phyloP scores from a whole-genome alignment of 2,113 vertebrate species.

The Salvelinus alpinus region DNA sequence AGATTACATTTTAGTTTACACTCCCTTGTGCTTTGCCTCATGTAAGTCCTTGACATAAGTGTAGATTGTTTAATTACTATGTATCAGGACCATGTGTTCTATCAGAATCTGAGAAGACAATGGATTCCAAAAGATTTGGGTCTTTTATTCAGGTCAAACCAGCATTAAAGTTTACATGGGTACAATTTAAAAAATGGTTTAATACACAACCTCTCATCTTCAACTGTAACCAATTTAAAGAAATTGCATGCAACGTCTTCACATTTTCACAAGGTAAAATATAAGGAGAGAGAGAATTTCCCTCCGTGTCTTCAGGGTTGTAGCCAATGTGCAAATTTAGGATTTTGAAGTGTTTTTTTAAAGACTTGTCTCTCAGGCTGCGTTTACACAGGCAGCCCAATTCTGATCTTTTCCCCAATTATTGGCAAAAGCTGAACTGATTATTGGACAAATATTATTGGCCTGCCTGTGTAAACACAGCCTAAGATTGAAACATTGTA shows the following conservation, averaged over 20 bases:
- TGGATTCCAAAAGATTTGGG: too few relatives aligned
- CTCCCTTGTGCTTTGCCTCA: not conserved
- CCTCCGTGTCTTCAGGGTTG: not conserved
- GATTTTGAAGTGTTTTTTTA: not conserved
- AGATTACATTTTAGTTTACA: not conserved
- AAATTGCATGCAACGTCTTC: slow-evolving; percentile 5
- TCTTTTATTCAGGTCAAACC: not conserved
- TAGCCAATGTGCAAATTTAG: not conserved
- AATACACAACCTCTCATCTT: not conserved
- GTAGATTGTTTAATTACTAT: not conserved
- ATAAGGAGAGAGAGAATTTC: not conserved
- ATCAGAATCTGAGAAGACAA: not conserved
- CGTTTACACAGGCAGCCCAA: too few relatives aligned
- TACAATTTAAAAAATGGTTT: not conserved
- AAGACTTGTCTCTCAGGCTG: not conserved
- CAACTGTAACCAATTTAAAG: not conserved
- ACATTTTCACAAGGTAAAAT: not conserved
- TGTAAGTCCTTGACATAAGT: not conserved
- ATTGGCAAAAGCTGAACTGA: too few relatives aligned
- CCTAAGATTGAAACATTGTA: not conserved
- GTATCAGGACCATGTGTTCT: not conserved
- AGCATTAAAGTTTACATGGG: not conserved
- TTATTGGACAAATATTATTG: too few relatives aligned
- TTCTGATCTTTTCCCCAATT: too few relatives aligned
- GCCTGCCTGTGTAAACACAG: too few relatives aligned